Evolutionary conservation across 35 echinoderm and acorn worm species (phyloP), one percentile per base, ranked within the genome.

Genomic region (Heliocidaris tuberculata): DNA sequence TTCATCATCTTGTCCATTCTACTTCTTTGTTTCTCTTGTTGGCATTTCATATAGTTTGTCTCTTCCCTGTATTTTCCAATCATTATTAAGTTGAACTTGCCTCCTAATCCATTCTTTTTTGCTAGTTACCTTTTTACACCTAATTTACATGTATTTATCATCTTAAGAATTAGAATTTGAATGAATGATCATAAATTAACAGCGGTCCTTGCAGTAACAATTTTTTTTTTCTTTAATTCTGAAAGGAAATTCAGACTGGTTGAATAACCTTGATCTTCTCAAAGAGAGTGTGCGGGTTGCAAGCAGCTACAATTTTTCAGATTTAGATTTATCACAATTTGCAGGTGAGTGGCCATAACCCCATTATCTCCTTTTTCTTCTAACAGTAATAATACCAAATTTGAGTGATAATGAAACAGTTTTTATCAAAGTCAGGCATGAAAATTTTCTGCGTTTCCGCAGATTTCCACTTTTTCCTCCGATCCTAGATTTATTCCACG

Each of bases 251-350:
- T 78, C 95, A 93, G 98, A 99, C 70, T 99, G 98, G 98, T 88
- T 99, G 30, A 96, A 99, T 60, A 99, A 99, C 86, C 93, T 99
- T 12, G 98, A 99, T 86, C 94, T 97, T 5, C 86, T 99, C 89
- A 99, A 99, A 85, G 98, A 99, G 85, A 99, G 98, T 61, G 94
- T 99, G 17, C 94, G 95, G 56, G 93, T 94, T 48, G 95, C 97
- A 30, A 94, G 96, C 60, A 96, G 96, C 90, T 96, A 92, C 70
- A 97, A 99, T 50, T 97, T 96, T 90, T 96, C 94, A 13, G 98
- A 99, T 87, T 92, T 99, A 48, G 98, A 99, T 92, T 93, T 99
- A 88, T 97, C 98, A 94, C 98, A 99, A 94, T 99, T 97, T 94
- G 97, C 97, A 99, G 98, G 98, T 97, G 91, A 94, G 94, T 78